Evolutionary conservation across 2,113 vertebrate species (phyloP).

Genomic region (Scomber colias): DNA sequence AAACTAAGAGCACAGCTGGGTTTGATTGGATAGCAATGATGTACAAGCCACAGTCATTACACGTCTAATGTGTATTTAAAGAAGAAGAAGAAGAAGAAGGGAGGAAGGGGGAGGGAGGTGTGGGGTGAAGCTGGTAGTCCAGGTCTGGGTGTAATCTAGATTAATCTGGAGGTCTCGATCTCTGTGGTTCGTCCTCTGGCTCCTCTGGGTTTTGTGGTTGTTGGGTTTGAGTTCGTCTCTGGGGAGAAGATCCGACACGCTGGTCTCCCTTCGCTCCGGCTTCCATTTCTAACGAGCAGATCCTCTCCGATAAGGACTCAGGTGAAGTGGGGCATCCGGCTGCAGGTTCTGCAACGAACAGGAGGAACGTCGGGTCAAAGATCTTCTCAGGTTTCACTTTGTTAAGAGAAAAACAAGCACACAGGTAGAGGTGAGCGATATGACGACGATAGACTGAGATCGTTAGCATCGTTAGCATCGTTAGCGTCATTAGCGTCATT

Average conservation of each 20-base stretch:
- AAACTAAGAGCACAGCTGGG: conserved; percentile 54
- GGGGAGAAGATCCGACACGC: conserved; percentile 54
- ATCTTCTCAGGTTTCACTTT: background rate
- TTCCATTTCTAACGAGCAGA: conserved; percentile 58
- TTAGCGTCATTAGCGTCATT: too few relatives aligned
- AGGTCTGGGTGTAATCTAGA: conserved; percentile 34
- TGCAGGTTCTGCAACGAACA: conserved; percentile 80
- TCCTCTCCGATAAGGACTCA: conserved; percentile 59
- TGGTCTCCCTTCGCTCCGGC: conserved; percentile 51
- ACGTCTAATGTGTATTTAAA: conserved; percentile 56
- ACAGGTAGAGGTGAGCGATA: too few relatives aligned
- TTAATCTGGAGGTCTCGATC: conserved; percentile 71
- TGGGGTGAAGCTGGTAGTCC: conserved; percentile 45
- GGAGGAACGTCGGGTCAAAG: conserved; percentile 1
- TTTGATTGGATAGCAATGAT: conserved; percentile 63
- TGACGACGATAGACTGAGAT: too few relatives aligned
- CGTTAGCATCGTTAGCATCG: too few relatives aligned
- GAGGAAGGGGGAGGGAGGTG: background rate
- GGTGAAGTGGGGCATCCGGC: conserved; percentile 81
- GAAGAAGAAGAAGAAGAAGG: background rate
- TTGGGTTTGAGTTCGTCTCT: conserved; percentile 72
- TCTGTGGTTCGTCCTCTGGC: conserved; percentile 68
- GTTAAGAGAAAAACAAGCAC: background rate
- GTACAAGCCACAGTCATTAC: conserved; percentile 67
- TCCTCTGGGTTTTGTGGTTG: conserved; percentile 52